These are phyloP conservation scores for Nemurella pictetii DNA, from an alignment of 2,888 invertebrate species.

Conservation along the genomic window DNA sequence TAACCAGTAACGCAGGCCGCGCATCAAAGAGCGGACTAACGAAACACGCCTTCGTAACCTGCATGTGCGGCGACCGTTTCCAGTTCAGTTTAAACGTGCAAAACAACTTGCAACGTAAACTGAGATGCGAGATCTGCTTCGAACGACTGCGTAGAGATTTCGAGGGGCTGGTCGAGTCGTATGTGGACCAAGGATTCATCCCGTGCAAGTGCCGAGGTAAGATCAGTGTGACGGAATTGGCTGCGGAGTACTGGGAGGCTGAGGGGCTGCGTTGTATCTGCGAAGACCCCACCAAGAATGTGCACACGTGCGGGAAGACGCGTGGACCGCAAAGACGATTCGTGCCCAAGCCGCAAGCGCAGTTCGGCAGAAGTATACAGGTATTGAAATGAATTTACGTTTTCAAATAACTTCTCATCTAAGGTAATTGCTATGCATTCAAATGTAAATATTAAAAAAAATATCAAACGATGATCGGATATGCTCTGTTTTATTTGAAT, in stretches of 20 bases:
- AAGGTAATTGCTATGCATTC: too few species aligned
- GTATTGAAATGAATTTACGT: too few species aligned
- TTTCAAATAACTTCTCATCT: too few species aligned
- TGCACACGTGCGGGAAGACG: background rate
- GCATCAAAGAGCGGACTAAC: background rate
- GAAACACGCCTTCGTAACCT: background rate
- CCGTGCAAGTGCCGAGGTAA: background rate
- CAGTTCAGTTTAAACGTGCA: background rate
- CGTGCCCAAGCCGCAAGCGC: background rate
- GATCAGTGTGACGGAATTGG: background rate
- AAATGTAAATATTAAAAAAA: too few species aligned
- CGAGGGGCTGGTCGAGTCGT: background rate
- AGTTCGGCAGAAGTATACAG: too few species aligned
- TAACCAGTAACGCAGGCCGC: background rate
- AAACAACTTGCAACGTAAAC: background rate
- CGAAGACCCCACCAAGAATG: background rate
- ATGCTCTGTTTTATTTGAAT: too few species aligned
- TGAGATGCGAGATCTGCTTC: background rate
- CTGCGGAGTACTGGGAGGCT: background rate
- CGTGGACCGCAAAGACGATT: background rate
- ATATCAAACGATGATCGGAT: too few species aligned
- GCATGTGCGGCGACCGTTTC: background rate
- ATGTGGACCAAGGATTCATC: background rate
- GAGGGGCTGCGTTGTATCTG: background rate
- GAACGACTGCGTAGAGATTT: background rate